Evolutionary conservation across 1,140 invertebrate genomes (phyloP), one percentile per base, ranked within the genome.

Genomic region (Drosophila aff.): DNA sequence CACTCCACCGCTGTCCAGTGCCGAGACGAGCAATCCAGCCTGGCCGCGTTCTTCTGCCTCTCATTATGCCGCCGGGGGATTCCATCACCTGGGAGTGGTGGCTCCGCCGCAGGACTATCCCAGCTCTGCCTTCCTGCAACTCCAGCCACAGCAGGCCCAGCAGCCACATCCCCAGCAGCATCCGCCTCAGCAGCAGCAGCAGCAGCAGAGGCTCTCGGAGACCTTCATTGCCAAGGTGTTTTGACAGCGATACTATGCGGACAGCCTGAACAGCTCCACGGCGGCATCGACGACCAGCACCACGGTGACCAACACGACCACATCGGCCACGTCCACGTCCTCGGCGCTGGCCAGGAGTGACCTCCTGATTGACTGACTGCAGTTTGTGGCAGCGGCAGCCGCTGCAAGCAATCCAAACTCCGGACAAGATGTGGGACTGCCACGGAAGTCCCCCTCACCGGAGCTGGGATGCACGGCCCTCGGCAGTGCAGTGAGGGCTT

Each of bases 151-250:
- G 11, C 71, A 63, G 38, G 53, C 47, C 4, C 77, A 49, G 11
- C 67, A 69, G 23, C 38, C 16, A 21, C 62, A 67, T 21, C 59
- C 69, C 7, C 71, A 61, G 18, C 79, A 50, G 21, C 71, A 71
- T 16, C 46, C 65, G 10, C 71, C 58, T 23, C 23, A 23, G 1
- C 86, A 62, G 38, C 83, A 69, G 7, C 58, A 44, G 15, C 86
- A 82, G 33, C 84, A 82, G 33, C 84, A 69, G 18, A 68, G 79
- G 3, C 52, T 85, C 5, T 76, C 80, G 62, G 92, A 93, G 69
- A 85, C 92, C 9, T 93, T 93, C 50, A 93, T 93, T 9, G 92
- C 92, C 15, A 93, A 93, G 73, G 92, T 93, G 21, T 93, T 93
- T 84, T 93, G 92, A 93, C 92, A 93, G 81, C 68, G 92, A 74